Evolutionary conservation across 2,888 invertebrate species (phyloP).

Genomic region (Neelides folsomi): DNA sequence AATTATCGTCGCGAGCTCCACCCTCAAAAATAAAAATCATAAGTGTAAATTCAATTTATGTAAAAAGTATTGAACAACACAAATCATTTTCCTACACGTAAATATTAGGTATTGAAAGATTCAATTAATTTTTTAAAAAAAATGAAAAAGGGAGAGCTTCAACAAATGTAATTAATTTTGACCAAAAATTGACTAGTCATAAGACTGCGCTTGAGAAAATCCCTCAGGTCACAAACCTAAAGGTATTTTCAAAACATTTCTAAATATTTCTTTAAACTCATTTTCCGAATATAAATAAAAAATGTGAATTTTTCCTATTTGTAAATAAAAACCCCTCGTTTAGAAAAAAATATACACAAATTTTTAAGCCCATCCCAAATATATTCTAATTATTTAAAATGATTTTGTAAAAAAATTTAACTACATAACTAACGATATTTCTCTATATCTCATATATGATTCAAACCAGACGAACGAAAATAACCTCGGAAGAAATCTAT

Average conservation of each 20-base stretch:
- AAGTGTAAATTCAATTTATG: too few species aligned
- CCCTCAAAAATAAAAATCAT: too few species aligned
- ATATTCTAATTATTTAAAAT: neutral
- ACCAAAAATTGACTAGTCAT: conserved; percentile 23
- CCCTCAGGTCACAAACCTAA: neutral
- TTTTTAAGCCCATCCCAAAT: neutral
- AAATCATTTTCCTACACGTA: neutral
- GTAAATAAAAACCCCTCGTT: neutral
- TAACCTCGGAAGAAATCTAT: too few species aligned
- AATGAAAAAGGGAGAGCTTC: neutral
- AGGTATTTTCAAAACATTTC: too few species aligned
- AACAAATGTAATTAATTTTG: conserved; percentile 13
- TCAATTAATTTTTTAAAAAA: conserved; percentile 14
- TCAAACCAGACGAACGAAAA: too few species aligned
- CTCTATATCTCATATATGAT: too few species aligned
- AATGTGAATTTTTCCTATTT: conserved; percentile 1
- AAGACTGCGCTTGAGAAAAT: conserved; percentile 13
- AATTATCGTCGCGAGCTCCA: too few species aligned
- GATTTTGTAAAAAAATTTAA: conserved; percentile 1
- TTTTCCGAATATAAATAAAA: conserved; percentile 1
- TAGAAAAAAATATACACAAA: neutral
- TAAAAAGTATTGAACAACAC: too few species aligned
- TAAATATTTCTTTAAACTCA: conserved; percentile 1
- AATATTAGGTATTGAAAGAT: neutral
- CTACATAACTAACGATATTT: neutral